A percentile compares a stretch with the other conserved stretches of the same genome.
phyloP scores from a whole-genome alignment of 2,888 invertebrate genomes.

The Apantesis nais region DNA sequence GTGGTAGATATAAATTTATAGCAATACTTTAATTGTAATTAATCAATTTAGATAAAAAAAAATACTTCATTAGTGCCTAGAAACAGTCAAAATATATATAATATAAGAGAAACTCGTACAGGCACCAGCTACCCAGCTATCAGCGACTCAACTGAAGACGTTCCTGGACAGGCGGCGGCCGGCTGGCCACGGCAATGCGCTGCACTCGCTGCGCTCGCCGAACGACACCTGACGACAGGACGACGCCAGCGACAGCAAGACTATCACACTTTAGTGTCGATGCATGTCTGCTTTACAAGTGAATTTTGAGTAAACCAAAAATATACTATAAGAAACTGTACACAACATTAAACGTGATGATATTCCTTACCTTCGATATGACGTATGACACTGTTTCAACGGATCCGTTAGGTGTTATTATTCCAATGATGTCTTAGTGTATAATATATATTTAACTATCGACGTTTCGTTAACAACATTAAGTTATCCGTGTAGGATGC shows the following conservation, averaged over 20 bases:
- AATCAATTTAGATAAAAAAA: no score
- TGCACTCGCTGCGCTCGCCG: conserved; percentile 72
- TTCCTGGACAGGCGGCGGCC: conserved; percentile 80
- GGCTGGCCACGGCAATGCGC: conserved; percentile 70
- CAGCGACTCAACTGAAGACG: conserved; percentile 73
- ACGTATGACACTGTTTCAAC: conserved; percentile 9
- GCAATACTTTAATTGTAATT: no score
- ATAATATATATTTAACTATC: conserved; percentile 22
- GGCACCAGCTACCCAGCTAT: conserved; percentile 69
- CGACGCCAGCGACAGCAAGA: conserved; percentile 18
- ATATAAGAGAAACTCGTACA: conserved; percentile 29
- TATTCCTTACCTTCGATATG: neutral
- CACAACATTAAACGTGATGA: conserved; percentile 2
- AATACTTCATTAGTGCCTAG: no score
- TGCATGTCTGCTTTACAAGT: conserved; percentile 26
- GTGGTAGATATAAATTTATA: no score
- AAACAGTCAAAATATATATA: neutral
- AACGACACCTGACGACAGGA: conserved; percentile 69
- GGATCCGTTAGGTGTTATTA: conserved; percentile 14
- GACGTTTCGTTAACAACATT: conserved; percentile 19
- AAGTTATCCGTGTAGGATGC: conserved; percentile 27
- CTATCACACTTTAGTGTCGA: conserved; percentile 20
- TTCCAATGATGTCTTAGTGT: conserved; percentile 25
- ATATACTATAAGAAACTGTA: conserved; percentile 18
- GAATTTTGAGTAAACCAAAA: conserved; percentile 15